Evolutionary conservation across 2,113 vertebrate species (phyloP).

Genomic region (Petroica traversi): DNA sequence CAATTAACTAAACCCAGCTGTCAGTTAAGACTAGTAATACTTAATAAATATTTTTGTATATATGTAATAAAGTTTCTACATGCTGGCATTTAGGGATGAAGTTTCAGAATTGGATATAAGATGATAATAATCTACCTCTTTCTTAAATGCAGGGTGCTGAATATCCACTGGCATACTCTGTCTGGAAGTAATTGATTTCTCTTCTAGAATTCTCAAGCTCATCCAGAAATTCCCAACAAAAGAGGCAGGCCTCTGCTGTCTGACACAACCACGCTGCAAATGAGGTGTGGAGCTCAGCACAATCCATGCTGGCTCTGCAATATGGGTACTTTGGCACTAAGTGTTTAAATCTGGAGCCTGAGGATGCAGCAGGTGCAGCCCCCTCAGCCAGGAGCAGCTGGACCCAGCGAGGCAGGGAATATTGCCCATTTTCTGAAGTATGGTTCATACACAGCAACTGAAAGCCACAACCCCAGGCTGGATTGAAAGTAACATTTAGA

Average conservation of each 20-base stretch:
- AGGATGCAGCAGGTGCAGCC: neutral
- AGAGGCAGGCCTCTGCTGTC: neutral
- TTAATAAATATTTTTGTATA: neutral
- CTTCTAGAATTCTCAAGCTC: neutral
- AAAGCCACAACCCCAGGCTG: neutral
- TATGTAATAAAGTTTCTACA: neutral
- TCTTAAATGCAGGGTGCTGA: neutral
- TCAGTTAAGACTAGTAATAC: neutral
- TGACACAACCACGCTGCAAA: fast-evolving
- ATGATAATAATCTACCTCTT: neutral
- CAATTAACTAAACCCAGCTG: neutral
- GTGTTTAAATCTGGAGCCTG: neutral
- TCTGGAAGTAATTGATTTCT: neutral
- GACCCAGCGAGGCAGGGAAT: neutral
- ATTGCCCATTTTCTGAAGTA: neutral
- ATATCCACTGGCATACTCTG: neutral
- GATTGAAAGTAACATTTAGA: neutral
- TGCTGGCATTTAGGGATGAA: neutral
- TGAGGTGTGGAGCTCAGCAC: neutral
- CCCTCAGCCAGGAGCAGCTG: neutral
- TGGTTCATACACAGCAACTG: neutral
- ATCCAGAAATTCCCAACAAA: neutral
- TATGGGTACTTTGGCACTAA: neutral
- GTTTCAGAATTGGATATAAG: neutral
- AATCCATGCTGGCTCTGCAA: neutral